phyloP scores from a whole-genome alignment of 2,797 vertebrate species.

The Podarcis siculus region DNA sequence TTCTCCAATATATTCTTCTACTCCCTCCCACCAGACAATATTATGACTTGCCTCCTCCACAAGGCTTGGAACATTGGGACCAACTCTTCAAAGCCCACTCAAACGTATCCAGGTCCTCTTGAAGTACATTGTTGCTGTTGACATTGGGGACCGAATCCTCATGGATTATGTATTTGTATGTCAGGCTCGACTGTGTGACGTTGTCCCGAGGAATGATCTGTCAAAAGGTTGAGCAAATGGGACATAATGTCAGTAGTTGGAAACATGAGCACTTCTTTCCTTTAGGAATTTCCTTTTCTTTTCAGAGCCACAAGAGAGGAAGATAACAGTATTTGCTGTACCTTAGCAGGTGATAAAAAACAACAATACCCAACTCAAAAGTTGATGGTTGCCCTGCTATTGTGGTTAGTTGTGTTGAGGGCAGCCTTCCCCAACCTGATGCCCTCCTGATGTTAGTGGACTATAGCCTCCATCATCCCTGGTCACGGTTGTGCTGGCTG shows the following conservation, averaged over 20 bases:
- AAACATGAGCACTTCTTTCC: background rate
- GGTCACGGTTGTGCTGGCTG: no score
- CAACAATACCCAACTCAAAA: no score
- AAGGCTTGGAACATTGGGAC: conserved; percentile 94
- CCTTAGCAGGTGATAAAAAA: background rate
- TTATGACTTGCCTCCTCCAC: conserved; percentile 87
- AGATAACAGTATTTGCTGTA: background rate
- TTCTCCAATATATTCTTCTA: background rate
- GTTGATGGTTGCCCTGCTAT: background rate
- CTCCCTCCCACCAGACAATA: background rate
- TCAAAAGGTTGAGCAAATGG: background rate
- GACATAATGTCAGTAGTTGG: no score
- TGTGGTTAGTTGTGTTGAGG: no score
- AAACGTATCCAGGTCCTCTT: conserved; percentile 88
- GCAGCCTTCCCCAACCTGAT: no score
- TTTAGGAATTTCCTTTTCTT: no score
- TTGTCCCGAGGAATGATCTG: conserved; percentile 96
- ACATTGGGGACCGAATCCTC: conserved; percentile 92
- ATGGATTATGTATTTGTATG: conserved; percentile 96
- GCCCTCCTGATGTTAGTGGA: no score
- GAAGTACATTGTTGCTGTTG: conserved; percentile 96
- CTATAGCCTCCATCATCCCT: no score
- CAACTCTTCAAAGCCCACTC: conserved; percentile 98
- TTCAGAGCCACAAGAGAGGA: background rate
- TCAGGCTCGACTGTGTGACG: conserved; percentile 90